phyloP scores from a whole-genome alignment of 2,113 vertebrate genomes.

The Craseonycteris thonglongyai region DNA sequence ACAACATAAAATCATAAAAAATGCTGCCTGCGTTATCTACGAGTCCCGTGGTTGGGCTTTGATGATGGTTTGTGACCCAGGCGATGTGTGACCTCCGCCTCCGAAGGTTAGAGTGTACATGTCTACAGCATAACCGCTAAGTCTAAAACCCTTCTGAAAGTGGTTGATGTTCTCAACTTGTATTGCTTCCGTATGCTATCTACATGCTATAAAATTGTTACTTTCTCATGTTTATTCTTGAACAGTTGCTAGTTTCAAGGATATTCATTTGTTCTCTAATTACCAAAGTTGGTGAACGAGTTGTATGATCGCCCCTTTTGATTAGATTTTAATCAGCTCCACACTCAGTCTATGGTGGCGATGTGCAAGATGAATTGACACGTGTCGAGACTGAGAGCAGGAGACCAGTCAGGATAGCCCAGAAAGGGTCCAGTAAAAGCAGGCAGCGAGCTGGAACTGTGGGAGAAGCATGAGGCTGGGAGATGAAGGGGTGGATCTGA shows the following conservation, averaged over 20 bases:
- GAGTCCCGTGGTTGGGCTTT: not conserved
- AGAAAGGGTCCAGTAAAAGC: not conserved
- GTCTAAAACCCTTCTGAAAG: slow-evolving; percentile 22
- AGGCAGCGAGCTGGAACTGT: not conserved
- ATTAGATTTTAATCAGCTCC: slow-evolving; percentile 39
- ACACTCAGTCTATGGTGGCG: not conserved
- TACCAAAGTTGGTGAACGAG: slow-evolving; percentile 34
- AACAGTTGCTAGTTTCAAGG: slow-evolving; percentile 50
- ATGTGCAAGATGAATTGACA: not conserved
- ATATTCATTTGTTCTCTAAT: slow-evolving; percentile 51
- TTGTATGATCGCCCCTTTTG: slow-evolving; percentile 30
- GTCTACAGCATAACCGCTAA: not conserved
- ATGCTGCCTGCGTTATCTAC: not conserved
- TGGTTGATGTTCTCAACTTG: not conserved
- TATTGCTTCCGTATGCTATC: not conserved
- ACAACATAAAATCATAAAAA: slow-evolving; percentile 43
- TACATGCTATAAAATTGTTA: not conserved
- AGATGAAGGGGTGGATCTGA: rapidly evolving
- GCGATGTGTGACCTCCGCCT: not conserved
- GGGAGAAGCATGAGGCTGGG: rapidly evolving
- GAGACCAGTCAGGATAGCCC: not conserved
- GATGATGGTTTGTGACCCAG: not conserved
- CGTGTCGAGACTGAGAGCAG: not conserved
- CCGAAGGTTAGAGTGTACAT: not conserved
- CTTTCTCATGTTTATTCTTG: slow-evolving; percentile 40